Evolutionary conservation across 2,797 vertebrate species (phyloP).

Genomic region (Myiotriccus ornatus): DNA sequence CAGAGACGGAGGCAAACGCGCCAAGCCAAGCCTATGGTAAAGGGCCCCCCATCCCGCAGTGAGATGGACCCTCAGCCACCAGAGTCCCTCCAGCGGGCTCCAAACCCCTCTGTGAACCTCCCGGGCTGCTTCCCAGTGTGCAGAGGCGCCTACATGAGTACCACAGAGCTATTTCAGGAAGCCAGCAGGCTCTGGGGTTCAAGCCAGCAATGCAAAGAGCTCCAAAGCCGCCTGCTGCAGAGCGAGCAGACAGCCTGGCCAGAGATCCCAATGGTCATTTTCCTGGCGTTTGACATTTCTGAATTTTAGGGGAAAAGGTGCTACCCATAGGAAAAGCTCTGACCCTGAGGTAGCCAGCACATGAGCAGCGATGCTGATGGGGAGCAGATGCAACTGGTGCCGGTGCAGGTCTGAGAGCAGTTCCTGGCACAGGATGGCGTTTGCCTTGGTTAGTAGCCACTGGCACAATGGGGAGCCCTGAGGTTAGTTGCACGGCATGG

Average conservation of each 20-base stretch:
- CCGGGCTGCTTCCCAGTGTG: not conserved
- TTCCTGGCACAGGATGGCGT: not conserved
- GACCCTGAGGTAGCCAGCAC: not conserved
- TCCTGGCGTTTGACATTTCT: fast-evolving
- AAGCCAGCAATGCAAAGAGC: not conserved
- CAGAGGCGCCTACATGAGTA: not conserved
- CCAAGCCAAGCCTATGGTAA: not conserved
- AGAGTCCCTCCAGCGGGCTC: not conserved
- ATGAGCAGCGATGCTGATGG: not conserved
- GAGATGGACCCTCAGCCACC: fast-evolving
- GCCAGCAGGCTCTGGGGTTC: not conserved
- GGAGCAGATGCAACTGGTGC: not conserved
- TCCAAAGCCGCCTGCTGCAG: not conserved
- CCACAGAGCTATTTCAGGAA: slow-evolving; percentile 36
- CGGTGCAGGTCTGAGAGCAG: not conserved
- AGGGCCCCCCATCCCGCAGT: not conserved
- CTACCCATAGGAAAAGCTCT: not conserved
- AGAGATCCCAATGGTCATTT: fast-evolving
- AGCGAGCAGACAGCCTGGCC: not conserved
- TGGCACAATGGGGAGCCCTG: not conserved
- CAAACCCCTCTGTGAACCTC: not conserved
- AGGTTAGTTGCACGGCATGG: not conserved
- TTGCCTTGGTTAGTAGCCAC: not conserved
- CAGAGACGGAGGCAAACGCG: fast-evolving
- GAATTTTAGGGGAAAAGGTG: not conserved